These are phyloP conservation scores for Drosophila bifasciata DNA, from an alignment of 1,140 invertebrate genomes.

Conservation along the genomic window DNA sequence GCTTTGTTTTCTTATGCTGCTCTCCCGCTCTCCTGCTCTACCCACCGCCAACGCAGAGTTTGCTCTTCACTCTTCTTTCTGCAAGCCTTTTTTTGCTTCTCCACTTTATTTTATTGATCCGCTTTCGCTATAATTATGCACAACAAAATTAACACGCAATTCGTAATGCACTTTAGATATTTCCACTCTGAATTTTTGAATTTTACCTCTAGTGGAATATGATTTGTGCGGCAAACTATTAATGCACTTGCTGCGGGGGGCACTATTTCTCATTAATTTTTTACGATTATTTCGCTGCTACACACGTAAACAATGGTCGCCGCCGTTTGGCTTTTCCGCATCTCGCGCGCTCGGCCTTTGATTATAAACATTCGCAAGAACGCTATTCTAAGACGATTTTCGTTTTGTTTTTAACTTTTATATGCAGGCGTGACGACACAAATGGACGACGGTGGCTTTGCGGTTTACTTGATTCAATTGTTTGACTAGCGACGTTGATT, in stretches of 20 bases:
- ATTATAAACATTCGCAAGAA: slow-evolving; percentile 3
- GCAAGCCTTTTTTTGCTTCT: slow-evolving; percentile 13
- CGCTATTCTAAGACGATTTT: not conserved
- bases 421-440: no score
- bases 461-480: no score
- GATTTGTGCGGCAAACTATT: slow-evolving; percentile 38
- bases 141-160: slow-evolving; percentile 52
- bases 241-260: slow-evolving; percentile 26
- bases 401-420: slow-evolving; percentile 10
- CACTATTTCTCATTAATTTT: slow-evolving; percentile 36
- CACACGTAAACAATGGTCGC: slow-evolving; percentile 53
- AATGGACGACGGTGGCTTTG: no score
- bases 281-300: slow-evolving; percentile 37
- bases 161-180: slow-evolving; percentile 47
- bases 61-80: slow-evolving; percentile 13
- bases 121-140: slow-evolving; percentile 57
- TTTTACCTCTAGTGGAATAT: slow-evolving; percentile 34
- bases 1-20: slow-evolving; percentile 23
- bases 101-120: slow-evolving; percentile 55
- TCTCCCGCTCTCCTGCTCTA: slow-evolving; percentile 4
- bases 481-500: no score
- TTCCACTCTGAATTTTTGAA: slow-evolving; percentile 23
- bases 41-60: slow-evolving; percentile 25
- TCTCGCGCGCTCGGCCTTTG: slow-evolving; percentile 32
- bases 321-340: slow-evolving; percentile 47